Evolutionary conservation across 2,888 invertebrate genomes (phyloP).

Genomic region (Iphiclides podalirius): DNA sequence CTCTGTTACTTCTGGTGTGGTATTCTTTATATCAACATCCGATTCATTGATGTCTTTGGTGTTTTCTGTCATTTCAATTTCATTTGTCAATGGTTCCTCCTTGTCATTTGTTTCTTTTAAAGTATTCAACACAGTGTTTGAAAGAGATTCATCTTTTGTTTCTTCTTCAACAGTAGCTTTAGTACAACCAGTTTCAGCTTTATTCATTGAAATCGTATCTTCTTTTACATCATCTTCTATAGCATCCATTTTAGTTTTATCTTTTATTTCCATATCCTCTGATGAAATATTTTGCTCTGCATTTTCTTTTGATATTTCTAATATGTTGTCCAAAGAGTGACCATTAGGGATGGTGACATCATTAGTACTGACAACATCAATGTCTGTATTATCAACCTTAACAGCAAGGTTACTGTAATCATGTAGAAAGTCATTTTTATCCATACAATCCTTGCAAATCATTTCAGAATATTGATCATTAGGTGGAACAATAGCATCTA

Average conservation of each 20-base stretch:
- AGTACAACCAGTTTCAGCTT: too few relatives aligned
- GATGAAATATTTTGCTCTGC: background rate
- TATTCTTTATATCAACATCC: too few relatives aligned
- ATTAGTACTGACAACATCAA: slow-evolving; percentile 37
- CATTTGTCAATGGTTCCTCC: too few relatives aligned
- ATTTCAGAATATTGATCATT: slow-evolving; percentile 87
- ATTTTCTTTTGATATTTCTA: slow-evolving; percentile 7
- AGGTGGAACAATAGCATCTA: slow-evolving; percentile 80
- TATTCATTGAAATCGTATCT: too few relatives aligned
- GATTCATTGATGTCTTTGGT: too few relatives aligned
- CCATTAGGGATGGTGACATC: slow-evolving; percentile 20
- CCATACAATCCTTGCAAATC: slow-evolving; percentile 89
- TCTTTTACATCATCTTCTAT: background rate
- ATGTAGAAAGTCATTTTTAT: slow-evolving; percentile 86
- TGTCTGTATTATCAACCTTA: slow-evolving; percentile 45
- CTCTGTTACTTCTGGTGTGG: too few relatives aligned
- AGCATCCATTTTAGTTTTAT: background rate
- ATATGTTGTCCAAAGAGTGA: slow-evolving; percentile 16
- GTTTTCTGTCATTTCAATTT: too few relatives aligned
- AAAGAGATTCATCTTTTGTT: too few relatives aligned
- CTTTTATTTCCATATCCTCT: slow-evolving; percentile 21
- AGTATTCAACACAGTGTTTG: too few relatives aligned
- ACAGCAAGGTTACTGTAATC: slow-evolving; percentile 81
- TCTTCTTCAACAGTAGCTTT: too few relatives aligned
- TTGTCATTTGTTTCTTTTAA: too few relatives aligned